These are phyloP conservation scores for Pyrocephalus nanus DNA, from an alignment of 2,797 vertebrate species.

Conservation along the genomic window DNA sequence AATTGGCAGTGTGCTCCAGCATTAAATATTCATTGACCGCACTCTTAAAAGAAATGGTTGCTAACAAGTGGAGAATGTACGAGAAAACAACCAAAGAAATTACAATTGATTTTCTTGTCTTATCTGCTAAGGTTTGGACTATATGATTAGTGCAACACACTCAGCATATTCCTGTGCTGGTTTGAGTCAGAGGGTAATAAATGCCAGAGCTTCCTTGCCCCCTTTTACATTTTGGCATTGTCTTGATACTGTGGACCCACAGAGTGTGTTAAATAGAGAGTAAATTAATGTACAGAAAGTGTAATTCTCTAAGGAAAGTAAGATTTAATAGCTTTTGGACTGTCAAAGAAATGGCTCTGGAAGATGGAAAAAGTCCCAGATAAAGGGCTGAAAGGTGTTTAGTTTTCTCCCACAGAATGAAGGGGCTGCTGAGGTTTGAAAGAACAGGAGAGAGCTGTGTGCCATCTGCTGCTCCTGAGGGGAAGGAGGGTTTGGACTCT, in stretches of 20 bases:
- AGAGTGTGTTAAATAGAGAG: background rate
- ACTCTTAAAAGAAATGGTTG: conserved; percentile 38
- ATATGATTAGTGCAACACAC: conserved; percentile 39
- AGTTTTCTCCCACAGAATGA: background rate
- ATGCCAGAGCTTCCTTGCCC: background rate
- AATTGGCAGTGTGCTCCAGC: conserved; percentile 20
- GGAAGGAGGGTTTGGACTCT: background rate
- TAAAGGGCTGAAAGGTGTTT: background rate
- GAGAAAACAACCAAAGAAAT: conserved; percentile 65
- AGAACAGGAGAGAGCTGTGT: background rate
- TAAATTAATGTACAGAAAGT: background rate
- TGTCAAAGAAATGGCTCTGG: background rate
- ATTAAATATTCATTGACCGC: conserved; percentile 69
- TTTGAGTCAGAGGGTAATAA: conserved; percentile 10
- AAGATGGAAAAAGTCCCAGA: background rate
- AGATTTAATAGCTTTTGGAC: background rate
- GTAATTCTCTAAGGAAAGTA: background rate
- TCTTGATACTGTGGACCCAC: background rate
- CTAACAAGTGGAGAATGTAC: conserved; percentile 56
- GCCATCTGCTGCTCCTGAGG: background rate
- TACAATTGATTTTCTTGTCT: conserved; percentile 72
- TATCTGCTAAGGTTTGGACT: conserved; percentile 20
- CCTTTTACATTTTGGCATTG: background rate
- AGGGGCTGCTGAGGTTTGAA: background rate
- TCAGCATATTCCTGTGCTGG: background rate